These are phyloP conservation scores for Tribolium castaneum DNA, from an alignment of 1,140 invertebrate genomes.

Conservation along the genomic window DNA sequence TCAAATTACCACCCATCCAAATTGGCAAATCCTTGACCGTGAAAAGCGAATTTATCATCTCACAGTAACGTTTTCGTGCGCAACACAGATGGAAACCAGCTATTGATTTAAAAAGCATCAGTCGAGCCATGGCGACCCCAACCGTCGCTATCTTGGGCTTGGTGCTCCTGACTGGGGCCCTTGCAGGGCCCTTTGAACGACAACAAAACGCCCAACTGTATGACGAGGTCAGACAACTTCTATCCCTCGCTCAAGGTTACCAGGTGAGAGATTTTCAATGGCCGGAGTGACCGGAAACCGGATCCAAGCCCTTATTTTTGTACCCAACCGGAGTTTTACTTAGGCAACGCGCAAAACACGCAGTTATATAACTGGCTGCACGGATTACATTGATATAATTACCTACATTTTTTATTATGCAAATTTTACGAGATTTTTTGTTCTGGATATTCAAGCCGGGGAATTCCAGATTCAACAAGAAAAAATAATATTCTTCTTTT, in stretches of 20 bases:
- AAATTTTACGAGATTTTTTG: not conserved
- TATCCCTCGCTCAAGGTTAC: slow-evolving; percentile 48
- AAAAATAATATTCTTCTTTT: not conserved
- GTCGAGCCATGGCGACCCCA: slow-evolving; percentile 18
- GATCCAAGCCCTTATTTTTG: not conserved
- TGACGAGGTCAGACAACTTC: slow-evolving; percentile 57
- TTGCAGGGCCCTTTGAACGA: slow-evolving; percentile 34
- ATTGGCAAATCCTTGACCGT: slow-evolving; percentile 20
- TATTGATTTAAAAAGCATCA: slow-evolving; percentile 14
- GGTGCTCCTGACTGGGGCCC: slow-evolving; percentile 20
- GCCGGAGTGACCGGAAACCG: not conserved
- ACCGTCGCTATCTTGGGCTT: slow-evolving; percentile 33
- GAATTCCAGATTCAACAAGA: not conserved
- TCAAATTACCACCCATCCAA: not conserved
- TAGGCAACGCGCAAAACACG: not conserved
- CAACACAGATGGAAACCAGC: not conserved
- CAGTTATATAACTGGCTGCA: not conserved
- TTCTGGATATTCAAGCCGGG: not conserved
- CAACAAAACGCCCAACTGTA: slow-evolving; percentile 47
- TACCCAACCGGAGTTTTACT: not conserved
- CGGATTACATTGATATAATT: not conserved
- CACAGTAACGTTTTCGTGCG: not conserved
- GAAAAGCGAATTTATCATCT: slow-evolving; percentile 1
- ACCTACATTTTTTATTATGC: not conserved
- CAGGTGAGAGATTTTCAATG: slow-evolving; percentile 37